Percentiles rank a stretch among this genome's conserved stretches.
These are phyloP conservation scores for Entosphenus tridentatus DNA, from an alignment of 2,113 vertebrate species.

Conservation along the genomic window DNA sequence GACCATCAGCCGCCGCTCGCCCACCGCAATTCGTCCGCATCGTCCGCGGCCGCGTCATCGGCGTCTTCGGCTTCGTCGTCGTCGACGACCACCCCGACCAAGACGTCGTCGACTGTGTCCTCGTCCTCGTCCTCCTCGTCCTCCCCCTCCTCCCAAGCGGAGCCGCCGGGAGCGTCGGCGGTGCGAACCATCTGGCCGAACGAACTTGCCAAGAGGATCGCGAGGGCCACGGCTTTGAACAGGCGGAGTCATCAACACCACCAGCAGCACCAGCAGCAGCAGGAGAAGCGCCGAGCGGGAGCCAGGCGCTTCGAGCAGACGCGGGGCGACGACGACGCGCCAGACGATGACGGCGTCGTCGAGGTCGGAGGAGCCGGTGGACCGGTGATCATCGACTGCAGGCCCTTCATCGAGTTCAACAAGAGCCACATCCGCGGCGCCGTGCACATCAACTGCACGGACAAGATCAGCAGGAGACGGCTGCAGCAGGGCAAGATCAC, in stretches of 20 bases:
- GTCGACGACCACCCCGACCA: conserved; percentile 21
- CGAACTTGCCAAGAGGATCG: conserved; percentile 69
- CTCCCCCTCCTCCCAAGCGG: conserved; percentile 16
- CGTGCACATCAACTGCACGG: conserved; percentile 88
- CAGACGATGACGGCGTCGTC: too few relatives aligned
- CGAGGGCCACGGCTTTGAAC: conserved; percentile 17
- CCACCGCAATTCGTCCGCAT: conserved; percentile 11
- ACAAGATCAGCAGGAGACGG: conserved; percentile 85
- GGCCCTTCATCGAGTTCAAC: conserved; percentile 95
- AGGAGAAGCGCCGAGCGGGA: too few relatives aligned
- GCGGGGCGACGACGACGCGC: too few relatives aligned
- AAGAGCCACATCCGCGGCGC: conserved; percentile 89
- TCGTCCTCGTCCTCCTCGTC: neutral
- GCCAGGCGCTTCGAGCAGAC: too few relatives aligned
- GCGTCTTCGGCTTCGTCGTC: conserved; percentile 17
- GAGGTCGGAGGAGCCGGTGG: conserved; percentile 10
- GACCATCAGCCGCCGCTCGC: conserved; percentile 18
- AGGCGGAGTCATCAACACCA: conserved; percentile 53
- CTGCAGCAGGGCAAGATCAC: conserved; percentile 98
- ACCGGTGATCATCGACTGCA: conserved; percentile 87
- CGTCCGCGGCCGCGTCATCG: conserved; percentile 22
- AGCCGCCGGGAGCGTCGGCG: conserved; percentile 28
- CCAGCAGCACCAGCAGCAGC: conserved; percentile 30
- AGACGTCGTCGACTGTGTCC: neutral
- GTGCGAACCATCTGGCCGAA: conserved; percentile 71